Percentiles rank a stretch among this genome's conserved stretches.
These are phyloP conservation scores for Leptosomus discolor DNA, from an alignment of 2,113 vertebrate genomes.

Conservation along the genomic window DNA sequence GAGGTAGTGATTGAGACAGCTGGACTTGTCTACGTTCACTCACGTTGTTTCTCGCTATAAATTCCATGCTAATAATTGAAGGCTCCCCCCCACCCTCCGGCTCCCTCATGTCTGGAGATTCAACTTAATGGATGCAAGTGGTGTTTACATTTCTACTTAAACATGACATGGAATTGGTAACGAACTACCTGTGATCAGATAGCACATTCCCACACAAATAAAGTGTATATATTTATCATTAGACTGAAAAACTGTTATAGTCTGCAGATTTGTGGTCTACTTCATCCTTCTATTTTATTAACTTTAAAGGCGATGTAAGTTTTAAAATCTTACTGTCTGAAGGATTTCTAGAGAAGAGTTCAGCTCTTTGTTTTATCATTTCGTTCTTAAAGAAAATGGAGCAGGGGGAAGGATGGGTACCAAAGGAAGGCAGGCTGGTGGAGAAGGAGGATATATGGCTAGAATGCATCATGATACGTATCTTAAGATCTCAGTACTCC, in stretches of 20 bases:
- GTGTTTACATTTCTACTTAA: not conserved
- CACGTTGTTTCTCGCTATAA: not conserved
- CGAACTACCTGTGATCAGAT: not conserved
- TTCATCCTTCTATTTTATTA: not conserved
- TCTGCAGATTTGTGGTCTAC: not conserved
- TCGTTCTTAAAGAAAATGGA: not conserved
- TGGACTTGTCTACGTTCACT: not conserved
- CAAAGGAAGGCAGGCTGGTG: not conserved
- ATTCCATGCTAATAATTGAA: not conserved
- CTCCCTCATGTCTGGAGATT: not conserved
- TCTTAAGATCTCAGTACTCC: not conserved
- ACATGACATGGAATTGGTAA: not conserved
- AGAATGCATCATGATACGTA: accelerated
- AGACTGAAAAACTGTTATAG: not conserved
- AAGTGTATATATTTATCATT: not conserved
- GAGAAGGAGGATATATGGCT: not conserved
- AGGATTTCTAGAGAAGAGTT: not conserved
- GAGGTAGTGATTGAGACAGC: not conserved
- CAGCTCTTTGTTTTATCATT: not conserved
- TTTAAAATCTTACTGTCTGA: not conserved
- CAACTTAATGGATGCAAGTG: not conserved
- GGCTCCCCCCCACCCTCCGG: too few species aligned
- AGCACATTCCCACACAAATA: not conserved
- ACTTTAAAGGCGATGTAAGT: not conserved
- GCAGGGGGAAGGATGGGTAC: not conserved